A percentile compares a stretch with the other conserved stretches of the same genome.
Evolutionary conservation across 1,140 invertebrate species (phyloP).

Genomic region (Aphis craccivora): DNA sequence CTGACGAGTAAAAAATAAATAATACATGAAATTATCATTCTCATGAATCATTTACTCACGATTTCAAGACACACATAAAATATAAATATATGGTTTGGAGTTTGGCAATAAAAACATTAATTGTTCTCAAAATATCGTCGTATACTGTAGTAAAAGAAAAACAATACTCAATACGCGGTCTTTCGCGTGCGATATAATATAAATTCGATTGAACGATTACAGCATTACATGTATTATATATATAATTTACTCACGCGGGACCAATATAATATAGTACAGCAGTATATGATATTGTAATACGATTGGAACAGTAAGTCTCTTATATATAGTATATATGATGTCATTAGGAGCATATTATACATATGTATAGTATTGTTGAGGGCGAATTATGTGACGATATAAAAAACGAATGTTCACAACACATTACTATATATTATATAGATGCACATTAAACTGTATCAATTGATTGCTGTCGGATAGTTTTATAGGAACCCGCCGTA

Average conservation of each 20-base stretch:
- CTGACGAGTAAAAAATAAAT: neutral
- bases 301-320: neutral
- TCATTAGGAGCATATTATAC: neutral
- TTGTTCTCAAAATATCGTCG: neutral
- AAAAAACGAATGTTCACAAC: conserved; percentile 23
- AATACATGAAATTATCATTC: neutral
- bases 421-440: neutral
- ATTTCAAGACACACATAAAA: neutral
- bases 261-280: neutral
- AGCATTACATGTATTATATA: neutral
- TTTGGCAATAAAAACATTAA: neutral
- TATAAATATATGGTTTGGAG: neutral
- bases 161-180: neutral
- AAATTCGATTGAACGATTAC: neutral
- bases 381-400: neutral
- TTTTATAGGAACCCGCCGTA: neutral
- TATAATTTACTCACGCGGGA: neutral
- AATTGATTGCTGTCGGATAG: conserved; percentile 49
- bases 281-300: neutral
- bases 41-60: neutral
- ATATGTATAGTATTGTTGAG: neutral
- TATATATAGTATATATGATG: neutral
- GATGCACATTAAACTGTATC: conserved; percentile 44
- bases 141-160: neutral
- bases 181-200: neutral